These are phyloP conservation scores for Eumaeus atala DNA, from an alignment of 1,140 invertebrate genomes.

Conservation along the genomic window DNA sequence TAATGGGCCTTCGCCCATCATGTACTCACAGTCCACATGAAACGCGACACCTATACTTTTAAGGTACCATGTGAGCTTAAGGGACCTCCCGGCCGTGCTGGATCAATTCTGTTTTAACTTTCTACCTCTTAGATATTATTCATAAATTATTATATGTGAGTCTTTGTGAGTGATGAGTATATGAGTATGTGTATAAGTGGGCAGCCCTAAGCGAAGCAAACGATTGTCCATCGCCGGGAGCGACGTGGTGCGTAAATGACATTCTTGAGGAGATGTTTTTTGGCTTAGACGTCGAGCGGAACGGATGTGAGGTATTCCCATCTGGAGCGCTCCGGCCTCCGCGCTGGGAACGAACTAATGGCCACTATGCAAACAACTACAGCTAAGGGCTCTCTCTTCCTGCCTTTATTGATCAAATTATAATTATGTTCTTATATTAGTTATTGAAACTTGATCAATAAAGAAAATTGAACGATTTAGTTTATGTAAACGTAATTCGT, in stretches of 20 bases:
- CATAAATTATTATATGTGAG: too few species aligned
- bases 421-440: not conserved
- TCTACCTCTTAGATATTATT: too few species aligned
- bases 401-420: not conserved
- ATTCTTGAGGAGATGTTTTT: slow-evolving; percentile 59
- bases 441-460: too few species aligned
- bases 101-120: too few species aligned
- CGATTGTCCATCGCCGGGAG: slow-evolving; percentile 28
- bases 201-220: slow-evolving; percentile 34
- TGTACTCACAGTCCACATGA: too few species aligned
- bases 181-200: not conserved
- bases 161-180: too few species aligned
- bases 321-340: slow-evolving; percentile 33
- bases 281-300: slow-evolving; percentile 45
- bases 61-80: too few species aligned
- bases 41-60: too few species aligned
- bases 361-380: slow-evolving; percentile 19
- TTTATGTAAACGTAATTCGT: too few species aligned
- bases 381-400: slow-evolving; percentile 11
- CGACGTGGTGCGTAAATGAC: slow-evolving; percentile 51
- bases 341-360: slow-evolving; percentile 40
- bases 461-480: too few species aligned
- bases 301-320: slow-evolving; percentile 57
- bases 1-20: too few species aligned
- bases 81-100: too few species aligned